Evolutionary conservation across 2,888 invertebrate genomes (phyloP).

Genomic region (Peribatodes rhomboidaria): DNA sequence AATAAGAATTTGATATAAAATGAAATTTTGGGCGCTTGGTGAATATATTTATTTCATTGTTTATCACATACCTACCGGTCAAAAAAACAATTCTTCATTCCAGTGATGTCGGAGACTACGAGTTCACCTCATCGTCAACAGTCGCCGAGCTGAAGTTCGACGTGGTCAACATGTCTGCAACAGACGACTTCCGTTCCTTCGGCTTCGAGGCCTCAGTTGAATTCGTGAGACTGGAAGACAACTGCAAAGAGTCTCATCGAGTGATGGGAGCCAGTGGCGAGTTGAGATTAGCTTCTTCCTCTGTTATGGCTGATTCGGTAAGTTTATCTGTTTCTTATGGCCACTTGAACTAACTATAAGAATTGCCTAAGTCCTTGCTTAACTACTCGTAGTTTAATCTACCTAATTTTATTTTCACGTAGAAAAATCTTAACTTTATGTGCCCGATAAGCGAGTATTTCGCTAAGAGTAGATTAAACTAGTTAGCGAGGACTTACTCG

Average conservation of each 20-base stretch:
- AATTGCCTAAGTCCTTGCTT: too few relatives aligned
- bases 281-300: conserved; percentile 86
- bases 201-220: conserved; percentile 95
- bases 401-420: too few relatives aligned
- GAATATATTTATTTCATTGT: too few relatives aligned
- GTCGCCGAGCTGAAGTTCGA: conserved; percentile 93
- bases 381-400: too few relatives aligned
- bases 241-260: conserved; percentile 90
- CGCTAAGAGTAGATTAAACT: too few relatives aligned
- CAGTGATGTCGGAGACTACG: conserved; percentile 86
- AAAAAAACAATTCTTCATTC: conserved; percentile 41
- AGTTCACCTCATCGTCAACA: conserved; percentile 91
- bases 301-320: conserved; percentile 84
- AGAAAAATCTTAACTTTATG: too few relatives aligned
- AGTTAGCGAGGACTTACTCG: too few relatives aligned
- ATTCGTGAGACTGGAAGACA: conserved; percentile 90
- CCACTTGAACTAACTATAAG: too few relatives aligned
- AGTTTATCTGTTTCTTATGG: conserved; percentile 42
- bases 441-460: too few relatives aligned
- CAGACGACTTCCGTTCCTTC: conserved; percentile 94
- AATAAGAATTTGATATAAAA: too few relatives aligned
- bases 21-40: too few relatives aligned
- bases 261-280: conserved; percentile 93
- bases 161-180: conserved; percentile 93
- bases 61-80: too few relatives aligned